Evolutionary conservation across 2,888 invertebrate genomes (phyloP), one percentile per base, ranked within the genome.

Genomic region (Stenodema calcarata): DNA sequence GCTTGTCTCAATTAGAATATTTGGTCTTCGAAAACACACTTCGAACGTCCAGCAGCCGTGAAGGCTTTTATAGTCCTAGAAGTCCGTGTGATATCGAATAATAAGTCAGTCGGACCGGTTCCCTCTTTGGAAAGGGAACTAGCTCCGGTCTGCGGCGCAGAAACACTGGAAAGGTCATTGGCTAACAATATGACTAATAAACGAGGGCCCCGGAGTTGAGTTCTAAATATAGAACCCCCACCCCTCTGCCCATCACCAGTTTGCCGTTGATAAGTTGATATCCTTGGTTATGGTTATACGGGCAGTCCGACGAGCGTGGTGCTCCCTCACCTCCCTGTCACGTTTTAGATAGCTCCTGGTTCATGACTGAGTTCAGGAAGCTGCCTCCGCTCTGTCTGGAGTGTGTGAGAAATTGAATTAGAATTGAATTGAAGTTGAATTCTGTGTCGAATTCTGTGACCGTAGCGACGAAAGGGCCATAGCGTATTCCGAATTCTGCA

Each of bases 111-210:
- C 23, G 14, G 30, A 30, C 80, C 28, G 50, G 80, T 80, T 79
- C 18, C 6, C 30, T 27, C 54, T 80, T 50, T 50, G 80, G 54
- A 80, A 80, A 54, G 54, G 80, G 23, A 80, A 80, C 78, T 78
- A 78, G 80, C 80, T 54, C 41, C 82, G 35, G 70, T 62, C 84
- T 84, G 75, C 84, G 70, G 73, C 84, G 84, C 73, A 84, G 75
- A 84, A 73, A 82, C 69, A 84, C 84, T 84, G 84, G 84, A 84
- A 84, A 84, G 84, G 84, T 84, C 84, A 84, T 84, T 84, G 84
- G 84, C 84, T 84, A 84, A 84, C 84, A 84, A 84, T 84, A 84
- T 84, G 84, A 84, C 84, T 84, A 84, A 84, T 84, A 84, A 84
- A 84, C 75, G 75, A 84, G 82, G 23, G 47, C 42, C 84, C 42